Base-by-base conservation (phyloP, 2,113 vertebrate species). In the Pluvianellus socialis region DNA sequence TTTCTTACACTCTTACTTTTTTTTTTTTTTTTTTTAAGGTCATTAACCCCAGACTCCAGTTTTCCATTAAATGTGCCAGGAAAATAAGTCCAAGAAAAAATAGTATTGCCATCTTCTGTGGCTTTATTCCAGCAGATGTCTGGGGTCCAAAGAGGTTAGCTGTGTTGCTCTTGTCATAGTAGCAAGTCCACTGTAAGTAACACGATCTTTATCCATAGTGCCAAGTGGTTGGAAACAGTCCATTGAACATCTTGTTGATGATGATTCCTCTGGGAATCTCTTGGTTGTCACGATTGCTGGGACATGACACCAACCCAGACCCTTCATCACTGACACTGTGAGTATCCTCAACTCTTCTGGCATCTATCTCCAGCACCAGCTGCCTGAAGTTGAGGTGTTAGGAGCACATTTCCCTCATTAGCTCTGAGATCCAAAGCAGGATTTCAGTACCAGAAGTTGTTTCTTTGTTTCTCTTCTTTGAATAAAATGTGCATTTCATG, bases 401-500 rank as follows among this genome's bases (percentile, higher is more conserved):
- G 38, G 32, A 95, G 56, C 87, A 94, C 77, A 85, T 95, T 71
- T 94, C 52, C 44, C 10, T 85, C 62, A 61, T 89, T 87, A 90
- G 23, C 38, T 61, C 33, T 52, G 58, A 95, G 68, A 75, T 79
- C 59, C 77, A 91, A 89, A 79, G 27, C 30, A 95, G 80, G 22
- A 94, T 91, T 94, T 94, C 42, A 81, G 68, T 63, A 91, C 47
- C 26, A 91, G 80, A 17, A 94, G 55, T 71, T 24, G 10, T 81
- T 90, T 63, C 15, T 90, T 96, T 94, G 47, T 96, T 91, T 91
- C 38, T 87, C 10, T 50, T 92, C 38, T 81, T 86, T 91, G 70
- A 96, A 85, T 47, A 75, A 93, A 93, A 94, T 50, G 23, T 89
- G 35, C 35, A 35, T 92, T 89, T 94, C 89, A 65, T 82, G 70